Percentiles rank a stretch among this genome's conserved stretches.
Evolutionary conservation across 2,797 vertebrate species (phyloP).

Genomic region (Sebastes minor): DNA sequence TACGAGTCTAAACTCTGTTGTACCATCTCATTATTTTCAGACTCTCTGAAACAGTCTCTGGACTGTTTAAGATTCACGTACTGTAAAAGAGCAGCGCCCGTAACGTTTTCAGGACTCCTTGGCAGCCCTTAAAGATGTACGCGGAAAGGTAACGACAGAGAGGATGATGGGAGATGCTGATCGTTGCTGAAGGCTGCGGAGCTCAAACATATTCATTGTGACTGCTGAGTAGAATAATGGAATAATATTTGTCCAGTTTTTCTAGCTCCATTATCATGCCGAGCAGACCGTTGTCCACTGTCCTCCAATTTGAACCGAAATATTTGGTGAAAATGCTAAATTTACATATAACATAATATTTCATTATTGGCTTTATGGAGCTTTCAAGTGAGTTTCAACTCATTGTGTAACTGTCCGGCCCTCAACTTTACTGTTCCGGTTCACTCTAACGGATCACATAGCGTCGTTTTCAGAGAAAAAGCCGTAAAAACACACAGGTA

Average conservation of each 20-base stretch:
- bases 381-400: neutral
- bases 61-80: neutral
- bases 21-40: constrained; percentile 36
- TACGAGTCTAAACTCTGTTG: constrained; percentile 30
- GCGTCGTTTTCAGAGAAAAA: neutral
- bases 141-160: neutral
- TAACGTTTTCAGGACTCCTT: neutral
- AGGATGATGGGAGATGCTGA: neutral
- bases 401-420: neutral
- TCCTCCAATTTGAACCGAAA: neutral
- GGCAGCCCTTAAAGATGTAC: neutral
- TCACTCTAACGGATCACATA: neutral
- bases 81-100: neutral
- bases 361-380: neutral
- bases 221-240: neutral
- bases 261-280: neutral
- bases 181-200: neutral
- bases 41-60: neutral
- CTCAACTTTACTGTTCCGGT: neutral
- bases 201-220: neutral
- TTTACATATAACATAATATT: neutral
- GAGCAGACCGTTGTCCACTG: neutral
- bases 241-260: neutral
- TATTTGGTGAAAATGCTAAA: neutral
- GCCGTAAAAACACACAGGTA: neutral